Base-by-base conservation (phyloP, 1,140 invertebrate species). In the Globodera ellingtonae region DNA sequence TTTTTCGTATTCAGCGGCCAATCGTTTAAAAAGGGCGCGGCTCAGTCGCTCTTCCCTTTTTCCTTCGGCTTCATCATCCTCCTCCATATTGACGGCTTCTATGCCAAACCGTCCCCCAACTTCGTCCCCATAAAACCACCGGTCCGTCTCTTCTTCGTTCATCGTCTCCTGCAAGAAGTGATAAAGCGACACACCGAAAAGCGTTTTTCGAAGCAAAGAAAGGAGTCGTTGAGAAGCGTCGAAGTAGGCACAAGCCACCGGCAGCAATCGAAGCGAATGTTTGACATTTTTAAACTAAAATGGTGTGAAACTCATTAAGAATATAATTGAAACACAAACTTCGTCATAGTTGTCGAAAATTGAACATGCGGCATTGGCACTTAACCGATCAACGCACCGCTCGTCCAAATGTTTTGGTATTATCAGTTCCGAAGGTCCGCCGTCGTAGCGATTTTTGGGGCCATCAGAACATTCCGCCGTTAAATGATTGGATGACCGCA, bases 301-400 rank as follows among this genome's bases (percentile, higher is more conserved):
- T 48, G 21, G 18, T 13, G 13, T 9, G 44, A 52, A 21, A 79
- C 44, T 6, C 18, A 15, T 44, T 46, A 21, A 18, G 9, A 52
- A 67, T 47, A 24, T 35, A 7, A 77, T 18, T 81, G 1, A 59
- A 47, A 46, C 35, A 18, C 56, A 66, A 35, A 80, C 79, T 10
- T 80, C 35, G 10, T 80, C 72, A 21, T 66, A 70, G 21, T 48
- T 75, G 35, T 80, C 77, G 78, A 80, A 80, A 79, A 80, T n/a
- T 13, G 18, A 44, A 67, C 72, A 77, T 4, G 8, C 2, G 47
- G 66, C 18, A 6, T 18, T 13, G 48, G 8, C 59, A 21, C 48
- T 69, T 9, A 67, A 24, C 18, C 67, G 67, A 18, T 13, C 10
- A 18, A 62, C 56, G 56, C 56, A n/a, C 15, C 9, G 47, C 35